Conservation (phyloP, 2,888 invertebrate genomes). For the Mesoligia furuncula region DNA sequence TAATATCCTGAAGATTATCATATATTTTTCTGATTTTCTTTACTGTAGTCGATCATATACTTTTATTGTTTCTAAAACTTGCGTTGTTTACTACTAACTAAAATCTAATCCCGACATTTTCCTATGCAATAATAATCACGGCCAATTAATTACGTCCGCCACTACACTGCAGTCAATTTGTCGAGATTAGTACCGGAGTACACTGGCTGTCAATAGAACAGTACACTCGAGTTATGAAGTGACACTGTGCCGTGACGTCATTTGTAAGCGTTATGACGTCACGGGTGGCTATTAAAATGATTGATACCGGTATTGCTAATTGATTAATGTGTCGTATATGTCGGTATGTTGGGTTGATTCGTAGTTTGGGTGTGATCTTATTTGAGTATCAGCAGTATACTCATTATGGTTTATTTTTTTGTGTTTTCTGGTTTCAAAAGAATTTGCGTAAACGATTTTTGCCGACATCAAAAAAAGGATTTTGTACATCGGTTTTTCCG, state of each 20-base stretch:
- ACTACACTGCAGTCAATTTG: conserved; percentile 73
- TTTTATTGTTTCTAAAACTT: no score
- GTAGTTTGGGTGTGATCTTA: neutral
- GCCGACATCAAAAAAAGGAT: no score
- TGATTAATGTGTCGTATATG: conserved; percentile 38
- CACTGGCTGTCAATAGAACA: conserved; percentile 71
- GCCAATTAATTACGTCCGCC: conserved; percentile 56
- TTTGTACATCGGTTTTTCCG: no score
- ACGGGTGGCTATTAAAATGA: conserved; percentile 57
- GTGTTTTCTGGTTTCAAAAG: neutral
- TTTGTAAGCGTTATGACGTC: conserved; percentile 58
- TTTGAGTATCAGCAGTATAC: neutral
- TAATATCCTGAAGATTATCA: no score
- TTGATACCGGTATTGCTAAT: conserved; percentile 57
- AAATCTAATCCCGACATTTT: conserved; percentile 30
- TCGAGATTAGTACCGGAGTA: conserved; percentile 71
- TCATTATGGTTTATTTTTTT: neutral
- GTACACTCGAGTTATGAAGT: conserved; percentile 66
- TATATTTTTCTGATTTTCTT: no score
- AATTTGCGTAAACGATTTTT: no score
- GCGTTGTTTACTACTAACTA: no score
- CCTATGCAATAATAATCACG: conserved; percentile 28
- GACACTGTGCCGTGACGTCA: conserved; percentile 61
- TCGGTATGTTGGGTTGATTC: neutral
- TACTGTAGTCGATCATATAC: no score